Conservation (phyloP, 2,797 vertebrate genomes). For the Sarcophilus harrisii region DNA sequence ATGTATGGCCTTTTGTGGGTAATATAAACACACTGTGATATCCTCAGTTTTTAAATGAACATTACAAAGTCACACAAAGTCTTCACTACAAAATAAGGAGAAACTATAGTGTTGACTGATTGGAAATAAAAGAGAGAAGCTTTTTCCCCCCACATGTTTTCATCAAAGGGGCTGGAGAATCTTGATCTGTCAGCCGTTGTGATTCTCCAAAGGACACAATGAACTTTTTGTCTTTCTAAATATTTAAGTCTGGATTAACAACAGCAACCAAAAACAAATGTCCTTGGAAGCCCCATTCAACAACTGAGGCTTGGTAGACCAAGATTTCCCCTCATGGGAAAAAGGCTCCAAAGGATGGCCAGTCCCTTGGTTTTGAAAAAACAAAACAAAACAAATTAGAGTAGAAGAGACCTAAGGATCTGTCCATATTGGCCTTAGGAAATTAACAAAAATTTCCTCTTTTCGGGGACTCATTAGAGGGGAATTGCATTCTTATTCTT, state of each 20-base stretch:
- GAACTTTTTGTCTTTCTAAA: constrained; percentile 79
- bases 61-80: constrained; percentile 74
- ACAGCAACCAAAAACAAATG: constrained; percentile 70
- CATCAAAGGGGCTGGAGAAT: constrained; percentile 80
- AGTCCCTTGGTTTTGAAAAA: constrained; percentile 72
- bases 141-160: constrained; percentile 74
- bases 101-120: constrained; percentile 70
- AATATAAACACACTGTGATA: constrained; percentile 67
- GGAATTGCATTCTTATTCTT: not conserved
- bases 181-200: constrained; percentile 78
- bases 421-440: not conserved
- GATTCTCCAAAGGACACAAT: constrained; percentile 82
- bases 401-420: not conserved
- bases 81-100: constrained; percentile 65
- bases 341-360: constrained; percentile 73
- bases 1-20: constrained; percentile 65
- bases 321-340: constrained; percentile 70
- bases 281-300: constrained; percentile 77
- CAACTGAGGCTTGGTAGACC: constrained; percentile 73
- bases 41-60: constrained; percentile 67
- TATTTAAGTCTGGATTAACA: constrained; percentile 32
- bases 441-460: constrained; percentile 1
- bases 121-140: constrained; percentile 77
- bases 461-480: not conserved
- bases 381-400: constrained; percentile 41